Conservation (phyloP, 37 sponge, comb jelly and placozoan genomes). For the Geodia barretti region DNA sequence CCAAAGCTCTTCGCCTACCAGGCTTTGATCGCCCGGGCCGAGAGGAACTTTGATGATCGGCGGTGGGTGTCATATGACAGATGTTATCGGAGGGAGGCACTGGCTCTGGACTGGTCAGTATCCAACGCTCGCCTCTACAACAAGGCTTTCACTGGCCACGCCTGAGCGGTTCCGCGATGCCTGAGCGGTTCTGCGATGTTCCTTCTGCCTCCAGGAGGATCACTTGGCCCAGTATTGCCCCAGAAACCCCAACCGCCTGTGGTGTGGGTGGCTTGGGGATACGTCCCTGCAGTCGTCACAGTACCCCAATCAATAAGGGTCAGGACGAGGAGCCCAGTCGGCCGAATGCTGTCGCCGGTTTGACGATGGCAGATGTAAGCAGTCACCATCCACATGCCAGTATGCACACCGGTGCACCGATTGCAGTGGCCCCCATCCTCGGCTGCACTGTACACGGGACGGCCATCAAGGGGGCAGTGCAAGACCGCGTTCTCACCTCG, state of each 20-base stretch:
- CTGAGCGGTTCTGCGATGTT: not conserved
- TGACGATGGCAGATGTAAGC: no score
- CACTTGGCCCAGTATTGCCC: not conserved
- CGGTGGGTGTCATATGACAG: not conserved
- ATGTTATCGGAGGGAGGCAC: not conserved
- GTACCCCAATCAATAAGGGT: no score
- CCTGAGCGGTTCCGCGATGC: not conserved
- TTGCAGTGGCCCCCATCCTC: no score
- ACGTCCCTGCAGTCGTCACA: no score
- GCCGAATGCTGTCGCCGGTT: no score
- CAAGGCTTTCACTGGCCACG: not conserved
- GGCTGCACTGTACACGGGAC: no score
- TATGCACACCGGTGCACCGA: no score
- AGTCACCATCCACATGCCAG: no score
- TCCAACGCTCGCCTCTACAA: not conserved
- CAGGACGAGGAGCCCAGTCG: not conserved
- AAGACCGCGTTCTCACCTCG: no score
- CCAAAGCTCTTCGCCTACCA: conserved; percentile 4
- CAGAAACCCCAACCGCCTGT: conserved; percentile 1
- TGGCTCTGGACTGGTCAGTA: conserved; percentile 5
- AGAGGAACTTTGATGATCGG: not conserved
- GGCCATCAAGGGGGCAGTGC: no score
- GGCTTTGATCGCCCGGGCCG: not conserved
- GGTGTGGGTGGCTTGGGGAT: not conserved
- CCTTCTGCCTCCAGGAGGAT: not conserved